These are phyloP conservation scores for Alethe diademata DNA, from an alignment of 2,113 vertebrate genomes.

Conservation along the genomic window DNA sequence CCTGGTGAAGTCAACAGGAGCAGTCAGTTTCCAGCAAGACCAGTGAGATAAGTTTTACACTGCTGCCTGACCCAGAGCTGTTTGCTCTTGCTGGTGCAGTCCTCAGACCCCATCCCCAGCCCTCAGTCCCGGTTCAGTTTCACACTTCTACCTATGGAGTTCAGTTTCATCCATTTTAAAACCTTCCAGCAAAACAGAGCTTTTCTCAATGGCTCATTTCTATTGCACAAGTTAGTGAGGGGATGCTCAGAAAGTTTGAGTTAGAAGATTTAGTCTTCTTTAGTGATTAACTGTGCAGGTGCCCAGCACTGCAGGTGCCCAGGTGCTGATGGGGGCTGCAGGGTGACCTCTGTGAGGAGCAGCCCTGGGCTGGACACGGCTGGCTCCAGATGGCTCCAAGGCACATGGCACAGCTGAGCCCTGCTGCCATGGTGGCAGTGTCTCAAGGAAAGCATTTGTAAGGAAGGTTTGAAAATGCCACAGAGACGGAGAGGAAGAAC, in stretches of 20 bases:
- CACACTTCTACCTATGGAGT: neutral
- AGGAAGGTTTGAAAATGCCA: neutral
- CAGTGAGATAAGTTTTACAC: neutral
- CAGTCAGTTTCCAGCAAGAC: neutral
- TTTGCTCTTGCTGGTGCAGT: neutral
- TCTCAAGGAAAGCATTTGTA: fast-evolving
- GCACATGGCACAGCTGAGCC: neutral
- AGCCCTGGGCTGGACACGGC: fast-evolving
- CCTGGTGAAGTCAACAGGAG: neutral
- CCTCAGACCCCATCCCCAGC: neutral
- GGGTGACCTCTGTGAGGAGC: neutral
- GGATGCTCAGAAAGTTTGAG: neutral
- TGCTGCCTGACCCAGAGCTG: neutral
- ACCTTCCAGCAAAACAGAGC: fast-evolving
- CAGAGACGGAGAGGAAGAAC: neutral
- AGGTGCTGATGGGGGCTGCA: neutral
- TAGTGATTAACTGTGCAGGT: neutral
- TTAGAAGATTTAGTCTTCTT: neutral
- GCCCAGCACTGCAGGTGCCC: neutral
- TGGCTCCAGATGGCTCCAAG: fast-evolving
- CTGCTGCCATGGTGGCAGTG: fast-evolving
- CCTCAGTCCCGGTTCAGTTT: neutral
- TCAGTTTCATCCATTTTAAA: neutral
- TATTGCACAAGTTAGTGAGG: neutral
- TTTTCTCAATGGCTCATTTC: neutral